Evolutionary conservation across 2,113 vertebrate species (phyloP).

Genomic region (Grantiella picta): DNA sequence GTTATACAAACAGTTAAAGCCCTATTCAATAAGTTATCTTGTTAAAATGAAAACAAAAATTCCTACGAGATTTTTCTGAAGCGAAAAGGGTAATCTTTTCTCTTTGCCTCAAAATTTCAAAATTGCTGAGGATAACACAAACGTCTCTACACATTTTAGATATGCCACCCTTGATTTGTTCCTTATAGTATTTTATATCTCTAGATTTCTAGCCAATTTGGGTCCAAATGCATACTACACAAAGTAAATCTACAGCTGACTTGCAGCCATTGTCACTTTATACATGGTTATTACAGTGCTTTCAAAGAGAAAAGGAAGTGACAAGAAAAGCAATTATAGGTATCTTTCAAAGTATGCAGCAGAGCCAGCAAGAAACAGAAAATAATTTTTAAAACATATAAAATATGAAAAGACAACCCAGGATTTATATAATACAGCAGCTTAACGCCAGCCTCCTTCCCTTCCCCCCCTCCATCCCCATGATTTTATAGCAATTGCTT

Average conservation of each 20-base stretch:
- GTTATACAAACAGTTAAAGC: not conserved
- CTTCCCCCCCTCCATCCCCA: too few relatives aligned
- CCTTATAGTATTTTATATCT: not conserved
- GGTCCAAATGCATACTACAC: not conserved
- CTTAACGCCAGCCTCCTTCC: not conserved
- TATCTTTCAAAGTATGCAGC: not conserved
- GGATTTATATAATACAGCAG: not conserved
- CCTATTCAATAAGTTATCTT: not conserved
- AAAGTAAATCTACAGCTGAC: not conserved
- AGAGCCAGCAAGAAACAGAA: not conserved
- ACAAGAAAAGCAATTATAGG: not conserved
- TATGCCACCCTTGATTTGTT: not conserved
- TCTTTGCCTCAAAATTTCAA: not conserved
- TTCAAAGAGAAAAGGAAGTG: conserved; percentile 14
- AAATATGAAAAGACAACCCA: not conserved
- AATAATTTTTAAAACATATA: not conserved
- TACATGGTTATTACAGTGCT: not conserved
- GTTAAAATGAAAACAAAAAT: not conserved
- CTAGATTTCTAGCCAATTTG: not conserved
- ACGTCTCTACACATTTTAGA: not conserved
- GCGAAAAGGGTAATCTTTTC: not conserved
- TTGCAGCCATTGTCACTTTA: not conserved
- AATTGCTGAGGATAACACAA: not conserved
- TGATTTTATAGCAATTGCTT: not conserved
- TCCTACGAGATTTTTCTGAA: not conserved